Evolutionary conservation across 2,888 invertebrate genomes (phyloP).

Genomic region (Flexamia atlantica): DNA sequence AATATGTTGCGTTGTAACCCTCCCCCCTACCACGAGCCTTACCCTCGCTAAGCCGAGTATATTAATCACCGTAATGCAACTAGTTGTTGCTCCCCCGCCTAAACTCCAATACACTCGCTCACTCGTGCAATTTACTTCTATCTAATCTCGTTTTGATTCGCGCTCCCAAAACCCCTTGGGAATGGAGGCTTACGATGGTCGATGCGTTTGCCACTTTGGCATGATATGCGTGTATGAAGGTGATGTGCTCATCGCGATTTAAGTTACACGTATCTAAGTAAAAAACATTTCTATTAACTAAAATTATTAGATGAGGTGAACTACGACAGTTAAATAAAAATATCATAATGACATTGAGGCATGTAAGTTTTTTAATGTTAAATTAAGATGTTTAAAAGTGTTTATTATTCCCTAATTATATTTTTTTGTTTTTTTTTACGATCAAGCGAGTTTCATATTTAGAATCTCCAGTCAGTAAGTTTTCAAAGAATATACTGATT

Average conservation of each 20-base stretch:
- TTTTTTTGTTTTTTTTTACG: too few species aligned
- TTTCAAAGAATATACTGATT: too few species aligned
- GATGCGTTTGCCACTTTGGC: neutral
- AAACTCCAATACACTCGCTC: neutral
- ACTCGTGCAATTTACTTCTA: slow-evolving; percentile 24
- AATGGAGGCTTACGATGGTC: neutral
- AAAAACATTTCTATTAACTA: too few species aligned
- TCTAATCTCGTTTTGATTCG: slow-evolving; percentile 17
- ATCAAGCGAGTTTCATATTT: too few species aligned
- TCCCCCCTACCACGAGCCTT: neutral
- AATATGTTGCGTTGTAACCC: slow-evolving; percentile 27
- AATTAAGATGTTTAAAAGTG: too few species aligned
- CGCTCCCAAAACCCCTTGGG: neutral
- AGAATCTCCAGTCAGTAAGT: too few species aligned
- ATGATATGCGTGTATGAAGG: neutral
- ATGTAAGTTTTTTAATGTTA: too few species aligned
- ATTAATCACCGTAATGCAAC: slow-evolving; percentile 40
- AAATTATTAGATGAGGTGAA: too few species aligned
- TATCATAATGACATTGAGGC: too few species aligned
- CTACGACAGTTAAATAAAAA: too few species aligned
- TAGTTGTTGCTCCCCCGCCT: slow-evolving; percentile 17
- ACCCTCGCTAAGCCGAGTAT: neutral
- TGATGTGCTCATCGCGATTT: neutral
- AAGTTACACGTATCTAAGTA: too few species aligned
- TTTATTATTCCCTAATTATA: too few species aligned